phyloP scores from a whole-genome alignment of 2,888 invertebrate genomes.

The Gasteruption jaculator region DNA sequence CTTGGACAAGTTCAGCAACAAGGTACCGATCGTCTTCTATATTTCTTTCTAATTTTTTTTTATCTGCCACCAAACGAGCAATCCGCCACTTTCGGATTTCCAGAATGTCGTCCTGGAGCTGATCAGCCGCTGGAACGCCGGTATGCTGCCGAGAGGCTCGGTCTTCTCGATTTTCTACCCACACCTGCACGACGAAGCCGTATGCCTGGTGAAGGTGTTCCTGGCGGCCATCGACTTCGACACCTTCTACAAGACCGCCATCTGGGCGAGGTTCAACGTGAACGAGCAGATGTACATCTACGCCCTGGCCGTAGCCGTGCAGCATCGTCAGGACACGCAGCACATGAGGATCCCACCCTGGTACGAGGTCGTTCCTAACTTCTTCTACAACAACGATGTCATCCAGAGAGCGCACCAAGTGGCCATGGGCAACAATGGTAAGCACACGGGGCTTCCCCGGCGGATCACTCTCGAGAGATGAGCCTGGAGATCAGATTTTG shows the following conservation, averaged over 20 bases:
- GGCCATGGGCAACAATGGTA: slow-evolving; percentile 33
- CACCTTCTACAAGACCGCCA: slow-evolving; percentile 59
- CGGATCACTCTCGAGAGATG: no score
- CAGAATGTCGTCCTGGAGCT: slow-evolving; percentile 53
- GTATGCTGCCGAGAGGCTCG: slow-evolving; percentile 36
- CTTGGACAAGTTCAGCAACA: slow-evolving; percentile 27
- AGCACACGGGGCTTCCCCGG: no score
- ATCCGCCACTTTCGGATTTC: no score
- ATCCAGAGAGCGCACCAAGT: slow-evolving; percentile 43
- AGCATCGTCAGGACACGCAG: slow-evolving; percentile 59
- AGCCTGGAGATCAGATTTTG: no score
- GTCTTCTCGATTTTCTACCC: slow-evolving; percentile 43
- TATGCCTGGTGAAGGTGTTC: slow-evolving; percentile 57
- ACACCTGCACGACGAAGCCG: slow-evolving; percentile 53
- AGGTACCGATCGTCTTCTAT: slow-evolving; percentile 31
- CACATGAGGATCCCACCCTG: slow-evolving; percentile 62
- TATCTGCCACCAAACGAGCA: no score
- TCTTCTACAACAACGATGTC: slow-evolving; percentile 60
- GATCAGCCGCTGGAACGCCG: slow-evolving; percentile 45
- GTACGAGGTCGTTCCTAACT: slow-evolving; percentile 66
- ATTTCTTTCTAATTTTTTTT: slow-evolving; percentile 48
- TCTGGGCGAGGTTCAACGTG: slow-evolving; percentile 57
- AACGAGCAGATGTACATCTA: slow-evolving; percentile 65
- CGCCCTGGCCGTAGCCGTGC: slow-evolving; percentile 58
- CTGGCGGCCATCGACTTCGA: slow-evolving; percentile 61